These are phyloP conservation scores for Acarapis woodi DNA, from an alignment of 1,140 invertebrate species.

Conservation along the genomic window DNA sequence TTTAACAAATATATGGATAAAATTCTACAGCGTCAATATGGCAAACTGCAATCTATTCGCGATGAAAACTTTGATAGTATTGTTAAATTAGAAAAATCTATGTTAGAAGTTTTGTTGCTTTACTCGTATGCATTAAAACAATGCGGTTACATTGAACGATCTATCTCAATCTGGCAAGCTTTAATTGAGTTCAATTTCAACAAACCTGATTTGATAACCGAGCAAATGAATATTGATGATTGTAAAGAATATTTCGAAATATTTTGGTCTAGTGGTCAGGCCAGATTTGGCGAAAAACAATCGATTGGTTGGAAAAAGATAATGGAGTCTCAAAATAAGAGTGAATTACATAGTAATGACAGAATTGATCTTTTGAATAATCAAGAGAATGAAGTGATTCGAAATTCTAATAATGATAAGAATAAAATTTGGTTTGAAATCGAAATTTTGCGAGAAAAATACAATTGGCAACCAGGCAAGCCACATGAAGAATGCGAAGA, in stretches of 20 bases:
- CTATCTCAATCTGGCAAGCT: conserved; percentile 21
- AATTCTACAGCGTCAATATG: no score
- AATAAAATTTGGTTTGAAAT: conserved; percentile 19
- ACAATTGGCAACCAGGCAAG: conserved; percentile 21
- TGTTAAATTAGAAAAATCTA: no score
- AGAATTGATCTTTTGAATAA: conserved; percentile 14
- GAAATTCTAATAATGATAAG: conserved; percentile 12
- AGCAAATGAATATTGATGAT: conserved; percentile 11
- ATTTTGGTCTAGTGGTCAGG: conserved; percentile 22
- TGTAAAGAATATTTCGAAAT: conserved; percentile 18
- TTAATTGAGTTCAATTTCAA: conserved; percentile 22
- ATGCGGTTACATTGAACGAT: conserved; percentile 20
- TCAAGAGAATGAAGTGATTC: conserved; percentile 13
- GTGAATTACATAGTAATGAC: conserved; percentile 6
- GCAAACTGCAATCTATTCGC: no score
- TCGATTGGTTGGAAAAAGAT: conserved; percentile 19
- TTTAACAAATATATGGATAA: no score
- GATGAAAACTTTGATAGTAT: no score
- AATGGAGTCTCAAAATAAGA: conserved; percentile 11
- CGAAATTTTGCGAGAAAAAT: conserved; percentile 17
- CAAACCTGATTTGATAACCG: conserved; percentile 13
- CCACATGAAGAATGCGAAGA: conserved; percentile 17
- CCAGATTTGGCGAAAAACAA: conserved; percentile 20
- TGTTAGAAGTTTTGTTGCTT: no score
- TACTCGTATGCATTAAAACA: no score